Evolutionary conservation across 2,797 vertebrate species (phyloP).

Genomic region (Clangula hyemalis): DNA sequence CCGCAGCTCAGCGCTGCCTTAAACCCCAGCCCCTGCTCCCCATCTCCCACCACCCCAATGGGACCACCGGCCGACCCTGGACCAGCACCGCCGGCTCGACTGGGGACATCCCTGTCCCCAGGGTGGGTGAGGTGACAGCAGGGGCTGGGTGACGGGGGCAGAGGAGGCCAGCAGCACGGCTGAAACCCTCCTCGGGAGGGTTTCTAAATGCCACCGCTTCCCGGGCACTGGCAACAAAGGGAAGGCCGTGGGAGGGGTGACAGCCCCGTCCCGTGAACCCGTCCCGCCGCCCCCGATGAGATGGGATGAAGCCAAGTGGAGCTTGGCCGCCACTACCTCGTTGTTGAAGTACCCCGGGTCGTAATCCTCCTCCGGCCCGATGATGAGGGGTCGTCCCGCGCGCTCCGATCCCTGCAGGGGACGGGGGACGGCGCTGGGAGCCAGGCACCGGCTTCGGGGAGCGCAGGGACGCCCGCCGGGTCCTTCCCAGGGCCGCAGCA

Average conservation of each 20-base stretch:
- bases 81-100: too few relatives aligned
- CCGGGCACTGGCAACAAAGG: background rate
- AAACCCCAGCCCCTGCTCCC: background rate
- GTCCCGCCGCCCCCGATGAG: background rate
- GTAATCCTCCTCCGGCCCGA: conserved; percentile 91
- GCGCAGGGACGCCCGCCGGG: rapidly evolving
- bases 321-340: conserved; percentile 77
- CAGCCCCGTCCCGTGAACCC: background rate
- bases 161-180: background rate
- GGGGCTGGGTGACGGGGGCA: background rate
- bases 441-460: rapidly evolving
- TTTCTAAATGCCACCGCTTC: background rate
- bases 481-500: background rate
- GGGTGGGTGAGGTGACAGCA: background rate
- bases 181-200: background rate
- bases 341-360: conserved; percentile 87
- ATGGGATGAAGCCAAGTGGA: background rate
- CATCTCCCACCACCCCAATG: background rate
- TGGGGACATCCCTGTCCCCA: background rate
- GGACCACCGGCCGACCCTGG: rapidly evolving
- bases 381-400: conserved; percentile 80
- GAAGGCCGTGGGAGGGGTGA: background rate
- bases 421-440: background rate
- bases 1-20: background rate
- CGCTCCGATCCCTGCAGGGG: conserved; percentile 65